These are phyloP conservation scores for Poliocrania exsul DNA, from an alignment of 2,797 vertebrate genomes.

Conservation along the genomic window DNA sequence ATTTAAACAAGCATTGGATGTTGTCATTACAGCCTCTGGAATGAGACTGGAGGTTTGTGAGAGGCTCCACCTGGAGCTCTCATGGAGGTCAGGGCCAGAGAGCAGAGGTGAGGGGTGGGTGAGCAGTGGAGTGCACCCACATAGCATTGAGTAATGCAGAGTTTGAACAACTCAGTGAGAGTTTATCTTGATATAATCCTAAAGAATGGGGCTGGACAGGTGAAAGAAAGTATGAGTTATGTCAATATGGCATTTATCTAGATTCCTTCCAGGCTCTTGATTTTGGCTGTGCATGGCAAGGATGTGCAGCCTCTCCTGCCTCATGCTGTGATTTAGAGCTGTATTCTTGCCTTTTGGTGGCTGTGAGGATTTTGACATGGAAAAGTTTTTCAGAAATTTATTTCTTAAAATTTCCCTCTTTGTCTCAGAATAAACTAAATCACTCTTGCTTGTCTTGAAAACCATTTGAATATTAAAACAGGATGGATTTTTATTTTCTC, in stretches of 20 bases:
- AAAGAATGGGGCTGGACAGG: neutral
- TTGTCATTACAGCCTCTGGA: conserved; percentile 25
- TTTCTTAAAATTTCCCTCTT: neutral
- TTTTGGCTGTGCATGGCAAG: neutral
- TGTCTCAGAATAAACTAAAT: neutral
- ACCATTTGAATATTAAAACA: neutral
- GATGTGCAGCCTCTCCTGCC: neutral
- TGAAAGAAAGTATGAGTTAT: conserved; percentile 20
- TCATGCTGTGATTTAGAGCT: conserved; percentile 22
- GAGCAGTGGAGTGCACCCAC: neutral
- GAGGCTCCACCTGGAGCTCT: conserved; percentile 28
- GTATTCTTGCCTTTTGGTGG: neutral
- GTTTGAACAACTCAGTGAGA: neutral
- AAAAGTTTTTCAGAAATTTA: neutral
- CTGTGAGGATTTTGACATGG: neutral
- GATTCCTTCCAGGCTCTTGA: conserved; percentile 9
- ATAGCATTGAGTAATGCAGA: neutral
- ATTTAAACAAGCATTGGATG: conserved; percentile 58
- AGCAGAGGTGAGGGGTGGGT: conserved; percentile 8
- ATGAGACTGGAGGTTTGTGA: neutral
- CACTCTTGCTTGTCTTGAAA: neutral
- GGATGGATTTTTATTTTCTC: neutral
- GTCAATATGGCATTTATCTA: neutral
- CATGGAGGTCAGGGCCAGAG: neutral
- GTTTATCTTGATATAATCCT: neutral